These are phyloP conservation scores for Gambelia wislizenii DNA, from an alignment of 2,797 vertebrate species.

Conservation along the genomic window DNA sequence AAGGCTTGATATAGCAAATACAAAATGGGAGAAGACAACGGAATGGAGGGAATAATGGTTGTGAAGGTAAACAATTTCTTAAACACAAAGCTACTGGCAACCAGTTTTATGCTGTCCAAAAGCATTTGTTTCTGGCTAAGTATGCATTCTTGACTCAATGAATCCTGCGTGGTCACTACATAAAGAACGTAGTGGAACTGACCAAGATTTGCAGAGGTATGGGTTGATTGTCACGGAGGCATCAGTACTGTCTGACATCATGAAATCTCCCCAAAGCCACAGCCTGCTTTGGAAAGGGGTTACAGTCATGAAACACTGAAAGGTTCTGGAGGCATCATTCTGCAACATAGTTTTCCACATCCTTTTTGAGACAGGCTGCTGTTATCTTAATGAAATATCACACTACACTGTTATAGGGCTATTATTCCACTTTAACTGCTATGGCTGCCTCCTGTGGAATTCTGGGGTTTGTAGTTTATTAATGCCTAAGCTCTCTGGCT, in stretches of 20 bases:
- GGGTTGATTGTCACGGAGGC: background rate
- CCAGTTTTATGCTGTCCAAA: background rate
- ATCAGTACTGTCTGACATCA: background rate
- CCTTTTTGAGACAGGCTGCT: conserved; percentile 8
- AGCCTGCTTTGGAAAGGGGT: background rate
- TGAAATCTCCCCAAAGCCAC: background rate
- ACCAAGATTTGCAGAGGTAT: background rate
- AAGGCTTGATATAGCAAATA: background rate
- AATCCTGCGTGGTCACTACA: background rate
- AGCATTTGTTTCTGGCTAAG: background rate
- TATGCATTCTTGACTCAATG: background rate
- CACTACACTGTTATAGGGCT: no score
- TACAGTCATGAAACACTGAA: background rate
- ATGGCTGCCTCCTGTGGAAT: no score
- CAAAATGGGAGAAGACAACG: background rate
- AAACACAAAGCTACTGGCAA: background rate
- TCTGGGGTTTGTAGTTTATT: no score
- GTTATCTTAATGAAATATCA: no score
- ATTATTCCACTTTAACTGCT: no score
- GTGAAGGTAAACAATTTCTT: background rate
- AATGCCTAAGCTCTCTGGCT: no score
- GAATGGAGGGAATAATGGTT: background rate
- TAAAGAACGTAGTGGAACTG: background rate
- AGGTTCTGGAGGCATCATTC: background rate
- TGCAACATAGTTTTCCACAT: background rate